Percentiles rank a stretch among this genome's conserved stretches.
Conservation (phyloP, 37 sponge, comb jelly and placozoan species). For the Ephydatia muelleri region DNA sequence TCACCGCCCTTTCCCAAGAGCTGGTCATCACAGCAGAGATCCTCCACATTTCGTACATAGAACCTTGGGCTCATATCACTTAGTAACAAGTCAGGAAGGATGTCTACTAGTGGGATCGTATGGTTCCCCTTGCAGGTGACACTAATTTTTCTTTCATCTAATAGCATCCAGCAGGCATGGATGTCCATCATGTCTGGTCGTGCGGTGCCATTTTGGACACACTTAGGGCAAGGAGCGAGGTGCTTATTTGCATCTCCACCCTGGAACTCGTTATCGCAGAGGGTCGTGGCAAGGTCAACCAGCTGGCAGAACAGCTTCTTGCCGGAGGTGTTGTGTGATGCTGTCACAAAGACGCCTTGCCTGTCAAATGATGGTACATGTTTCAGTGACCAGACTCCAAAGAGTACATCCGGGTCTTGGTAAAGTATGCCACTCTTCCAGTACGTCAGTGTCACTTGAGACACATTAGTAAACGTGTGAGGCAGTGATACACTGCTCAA, state of each 20-base stretch:
- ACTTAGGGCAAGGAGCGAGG: constrained; percentile 64
- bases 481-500: neutral
- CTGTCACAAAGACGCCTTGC: constrained; percentile 60
- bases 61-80: constrained; percentile 67
- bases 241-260: constrained; percentile 6
- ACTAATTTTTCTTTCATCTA: no score
- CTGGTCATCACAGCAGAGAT: constrained; percentile 59
- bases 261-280: constrained; percentile 80
- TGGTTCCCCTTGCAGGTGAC: no score
- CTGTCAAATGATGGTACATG: constrained; percentile 12
- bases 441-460: constrained; percentile 37
- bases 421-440: constrained; percentile 71
- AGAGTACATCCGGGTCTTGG: constrained; percentile 40
- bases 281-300: constrained; percentile 63
- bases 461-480: neutral
- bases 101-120: neutral
- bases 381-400: constrained; percentile 57
- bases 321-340: constrained; percentile 49
- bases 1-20: constrained; percentile 83
- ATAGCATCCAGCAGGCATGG: no score
- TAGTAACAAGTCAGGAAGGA: constrained; percentile 86
- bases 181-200: no score
- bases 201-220: constrained; percentile 15
- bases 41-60: constrained; percentile 52
- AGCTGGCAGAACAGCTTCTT: constrained; percentile 68